Base-by-base conservation (phyloP, 2,888 invertebrate genomes). In the Pyrgus malvae region DNA sequence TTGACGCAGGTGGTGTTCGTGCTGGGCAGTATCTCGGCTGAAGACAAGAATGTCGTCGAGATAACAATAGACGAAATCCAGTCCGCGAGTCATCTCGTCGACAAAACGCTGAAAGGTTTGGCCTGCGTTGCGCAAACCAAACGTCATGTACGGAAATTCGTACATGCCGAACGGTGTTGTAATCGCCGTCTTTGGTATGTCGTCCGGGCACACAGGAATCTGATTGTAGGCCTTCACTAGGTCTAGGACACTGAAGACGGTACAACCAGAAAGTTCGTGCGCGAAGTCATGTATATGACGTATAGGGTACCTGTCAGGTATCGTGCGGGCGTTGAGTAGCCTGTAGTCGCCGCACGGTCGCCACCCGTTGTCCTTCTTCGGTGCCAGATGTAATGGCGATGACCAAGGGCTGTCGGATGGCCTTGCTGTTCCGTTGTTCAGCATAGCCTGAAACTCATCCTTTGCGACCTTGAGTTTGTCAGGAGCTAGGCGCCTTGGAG, bases 61-160 rank as follows among this genome's bases (percentile, higher is more conserved):
- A 16, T 16, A 35, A 9, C 33, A 35, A 3, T 35, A 35, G 3
- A 35, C 33, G 4, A 35, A 35, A 8, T 35, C 33, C 16, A 35
- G 16, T 7, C 33, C 33, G 2, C 33, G 14, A 7, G 9, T 35
- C 16, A 35, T 35, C 14, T 35, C 33, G 33, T 35, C 33, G 7
- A 35, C 16, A 31, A 75, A 74, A 1, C 72, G 62, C 46, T 78
- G 76, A 53, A 81, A 68, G 0, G 75, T 74, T 50, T 80, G 76
- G 0, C 69, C 74, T 0, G 79, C 77, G 44, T 83, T 81, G 0
- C 73, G 50, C 0, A 81, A 63, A 1, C 80, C 77, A 23, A 79
- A 80, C 0, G 62, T 58, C 70, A 73, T 69, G 3, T 31, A 48
- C 0, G 60, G 48, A 38, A 70, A 76, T 48, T 80, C 69, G 40